Evolutionary conservation across 1,140 invertebrate species (phyloP), one percentile per base, ranked within the genome.

Genomic region (Lucilia sericata): DNA sequence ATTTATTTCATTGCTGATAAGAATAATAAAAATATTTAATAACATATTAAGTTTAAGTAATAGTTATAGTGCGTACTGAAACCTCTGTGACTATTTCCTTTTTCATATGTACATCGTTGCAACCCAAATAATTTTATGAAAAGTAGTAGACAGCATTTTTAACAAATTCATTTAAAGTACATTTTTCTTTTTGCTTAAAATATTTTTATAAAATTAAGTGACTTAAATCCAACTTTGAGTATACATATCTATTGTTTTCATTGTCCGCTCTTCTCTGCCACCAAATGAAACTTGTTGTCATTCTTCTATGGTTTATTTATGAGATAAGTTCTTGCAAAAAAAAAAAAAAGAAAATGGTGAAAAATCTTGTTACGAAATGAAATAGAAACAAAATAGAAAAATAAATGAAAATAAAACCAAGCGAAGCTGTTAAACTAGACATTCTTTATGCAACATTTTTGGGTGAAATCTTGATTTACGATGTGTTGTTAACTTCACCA

Each of bases 381-480:
- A 30, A 30, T 30, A 12, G 74, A 30, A 17, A 42, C n/a, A 42
- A 36, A 30, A 76, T n/a, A n/a, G n/a, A n/a, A n/a, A 76, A 30
- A 76, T 21, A 36, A 36, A 74, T 13, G n/a, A n/a, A n/a, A n/a
- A n/a, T n/a, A 30, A 21, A 21, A 30, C 25, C 25, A 21, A 76
- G 5, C 74, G 5, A 36, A 36, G 74, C 30, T 76, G 74, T 76
- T 76, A 76, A 76, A 76, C 25, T 25, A 76, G 74, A 42, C 74
- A 36, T 76, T 76, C 74, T 36, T 36, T 51, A 17, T 78, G 14
- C 75, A 3, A 49, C 75, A 78, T 49, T 80, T 80, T 80, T 80
- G 76, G 42, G 42, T 80, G 76, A 80, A 80, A 80, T 80, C 76
- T 80, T 80, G 76, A 80, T 80, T 80, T 80, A 80, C 76, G 76